A percentile compares a stretch with the other conserved stretches of the same genome.
phyloP scores from a whole-genome alignment of 2,113 vertebrate genomes.

The Gadus macrocephalus region DNA sequence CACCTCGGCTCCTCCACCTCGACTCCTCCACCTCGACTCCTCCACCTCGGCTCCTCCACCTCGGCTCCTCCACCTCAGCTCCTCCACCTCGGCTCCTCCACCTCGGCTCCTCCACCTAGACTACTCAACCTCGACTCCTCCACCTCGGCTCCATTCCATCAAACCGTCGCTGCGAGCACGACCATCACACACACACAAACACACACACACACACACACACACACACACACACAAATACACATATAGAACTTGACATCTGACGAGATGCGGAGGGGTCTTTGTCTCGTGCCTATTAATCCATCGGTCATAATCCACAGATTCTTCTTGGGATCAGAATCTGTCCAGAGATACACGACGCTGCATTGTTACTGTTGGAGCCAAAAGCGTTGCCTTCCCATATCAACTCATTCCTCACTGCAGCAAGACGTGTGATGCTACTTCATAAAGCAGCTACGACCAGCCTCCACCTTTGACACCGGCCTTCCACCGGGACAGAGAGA shows the following conservation, averaged over 20 bases:
- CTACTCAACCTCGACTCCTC: too few species aligned
- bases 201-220: too few species aligned
- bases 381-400: conserved; percentile 11
- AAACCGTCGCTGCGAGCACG: not conserved
- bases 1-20: too few species aligned
- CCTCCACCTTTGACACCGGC: conserved; percentile 60
- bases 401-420: not conserved
- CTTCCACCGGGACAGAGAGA: conserved; percentile 39
- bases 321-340: conserved; percentile 44
- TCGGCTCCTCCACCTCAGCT: too few species aligned
- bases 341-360: conserved; percentile 39
- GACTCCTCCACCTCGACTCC: too few species aligned
- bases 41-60: too few species aligned
- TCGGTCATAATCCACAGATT: conserved; percentile 22
- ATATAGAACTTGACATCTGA: too few species aligned
- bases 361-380: not conserved
- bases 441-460: conserved; percentile 35
- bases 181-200: not conserved
- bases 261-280: too few species aligned
- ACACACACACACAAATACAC: too few species aligned
- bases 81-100: not conserved
- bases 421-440: not conserved
- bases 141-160: conserved; percentile 18
- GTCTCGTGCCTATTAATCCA: conserved; percentile 32
- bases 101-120: too few species aligned